Evolutionary conservation across 2,888 invertebrate species (phyloP).

Genomic region (Odontomyia ornata): DNA sequence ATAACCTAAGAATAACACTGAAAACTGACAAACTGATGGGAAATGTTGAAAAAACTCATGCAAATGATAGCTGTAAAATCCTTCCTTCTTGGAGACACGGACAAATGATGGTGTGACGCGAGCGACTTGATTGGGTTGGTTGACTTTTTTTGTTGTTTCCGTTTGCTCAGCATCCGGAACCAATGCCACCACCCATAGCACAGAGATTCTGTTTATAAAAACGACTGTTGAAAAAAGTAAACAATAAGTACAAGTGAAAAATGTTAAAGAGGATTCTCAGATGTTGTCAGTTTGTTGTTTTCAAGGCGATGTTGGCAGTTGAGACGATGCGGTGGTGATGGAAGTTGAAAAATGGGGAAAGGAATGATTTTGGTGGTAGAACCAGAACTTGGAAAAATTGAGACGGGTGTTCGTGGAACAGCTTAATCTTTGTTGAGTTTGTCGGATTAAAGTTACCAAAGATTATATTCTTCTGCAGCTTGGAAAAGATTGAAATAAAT

Average conservation of each 20-base stretch:
- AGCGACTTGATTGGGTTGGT: constrained; percentile 24
- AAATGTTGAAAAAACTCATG: constrained; percentile 38
- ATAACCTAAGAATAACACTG: constrained; percentile 13
- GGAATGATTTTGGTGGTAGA: no score
- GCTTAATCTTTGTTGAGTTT: no score
- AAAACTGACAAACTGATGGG: constrained; percentile 36
- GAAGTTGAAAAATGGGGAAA: no score
- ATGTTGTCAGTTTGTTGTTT: no score
- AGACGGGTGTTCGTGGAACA: no score
- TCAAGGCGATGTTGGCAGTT: no score
- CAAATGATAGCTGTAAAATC: constrained; percentile 44
- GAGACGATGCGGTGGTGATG: no score
- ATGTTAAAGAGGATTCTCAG: constrained; percentile 2
- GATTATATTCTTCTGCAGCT: no score
- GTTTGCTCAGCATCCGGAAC: constrained; percentile 16
- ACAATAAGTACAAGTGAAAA: neutral
- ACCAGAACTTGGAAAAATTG: no score
- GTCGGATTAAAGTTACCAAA: no score
- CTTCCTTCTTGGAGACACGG: constrained; percentile 28
- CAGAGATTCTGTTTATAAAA: constrained; percentile 1
- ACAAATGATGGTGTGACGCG: constrained; percentile 30
- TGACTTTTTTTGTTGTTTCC: constrained; percentile 5
- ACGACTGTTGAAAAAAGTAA: neutral
- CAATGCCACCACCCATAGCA: neutral
- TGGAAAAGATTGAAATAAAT: no score